A percentile compares a stretch with the other conserved stretches of the same genome.
These are phyloP conservation scores for Anguilla pacifica DNA, from an alignment of 2,797 vertebrate species.

Conservation along the genomic window DNA sequence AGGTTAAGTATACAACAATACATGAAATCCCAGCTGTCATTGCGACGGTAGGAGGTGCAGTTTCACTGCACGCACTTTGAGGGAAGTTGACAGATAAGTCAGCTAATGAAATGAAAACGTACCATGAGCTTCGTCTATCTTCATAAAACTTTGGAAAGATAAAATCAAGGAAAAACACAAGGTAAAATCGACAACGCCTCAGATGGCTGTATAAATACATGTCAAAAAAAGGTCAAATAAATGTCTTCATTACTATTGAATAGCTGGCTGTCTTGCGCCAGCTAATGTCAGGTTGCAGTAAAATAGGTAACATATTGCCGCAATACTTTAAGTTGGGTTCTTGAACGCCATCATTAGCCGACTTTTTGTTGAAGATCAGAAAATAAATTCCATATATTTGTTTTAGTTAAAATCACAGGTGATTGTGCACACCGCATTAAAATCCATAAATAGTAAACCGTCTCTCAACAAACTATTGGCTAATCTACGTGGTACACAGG, in stretches of 20 bases:
- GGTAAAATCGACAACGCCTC: background rate
- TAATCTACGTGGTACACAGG: background rate
- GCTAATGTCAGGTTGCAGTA: background rate
- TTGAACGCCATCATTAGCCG: background rate
- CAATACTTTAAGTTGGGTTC: background rate
- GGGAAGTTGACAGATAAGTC: conserved; percentile 50
- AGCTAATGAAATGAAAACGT: background rate
- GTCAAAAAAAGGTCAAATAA: background rate
- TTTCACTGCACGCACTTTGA: conserved; percentile 35
- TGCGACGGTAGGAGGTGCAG: conserved; percentile 29
- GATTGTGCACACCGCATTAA: background rate
- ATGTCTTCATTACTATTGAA: background rate
- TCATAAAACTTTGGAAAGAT: background rate
- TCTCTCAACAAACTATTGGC: background rate
- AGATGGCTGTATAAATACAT: background rate
- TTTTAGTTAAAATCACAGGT: background rate
- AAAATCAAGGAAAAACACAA: background rate
- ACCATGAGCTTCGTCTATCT: background rate
- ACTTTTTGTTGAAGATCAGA: background rate
- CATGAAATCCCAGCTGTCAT: conserved; percentile 37
- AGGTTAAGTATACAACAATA: background rate
- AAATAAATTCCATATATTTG: background rate
- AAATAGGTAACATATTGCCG: background rate
- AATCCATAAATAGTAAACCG: background rate
- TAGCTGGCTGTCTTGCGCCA: background rate